These are phyloP conservation scores for Nysson spinosus DNA, from an alignment of 2,888 invertebrate species.

Conservation along the genomic window DNA sequence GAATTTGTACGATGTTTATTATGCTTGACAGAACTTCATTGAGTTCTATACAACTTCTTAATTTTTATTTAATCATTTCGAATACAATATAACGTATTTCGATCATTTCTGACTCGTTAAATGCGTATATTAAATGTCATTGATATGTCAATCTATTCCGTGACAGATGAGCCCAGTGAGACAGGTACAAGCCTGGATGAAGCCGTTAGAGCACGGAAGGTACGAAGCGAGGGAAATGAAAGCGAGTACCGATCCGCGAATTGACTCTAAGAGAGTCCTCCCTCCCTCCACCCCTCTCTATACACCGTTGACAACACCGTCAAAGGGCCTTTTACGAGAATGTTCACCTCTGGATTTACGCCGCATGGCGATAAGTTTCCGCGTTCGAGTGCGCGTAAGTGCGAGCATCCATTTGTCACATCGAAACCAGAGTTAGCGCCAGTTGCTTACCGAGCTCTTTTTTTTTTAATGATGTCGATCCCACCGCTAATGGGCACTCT, in stretches of 20 bases:
- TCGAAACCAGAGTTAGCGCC: conserved; percentile 17
- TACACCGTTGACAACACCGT: conserved; percentile 30
- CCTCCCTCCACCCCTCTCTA: too few relatives aligned
- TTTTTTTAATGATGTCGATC: conserved; percentile 38
- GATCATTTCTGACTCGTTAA: too few relatives aligned
- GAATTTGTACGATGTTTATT: too few relatives aligned
- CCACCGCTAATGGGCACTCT: conserved; percentile 41
- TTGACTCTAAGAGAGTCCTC: conserved; percentile 46
- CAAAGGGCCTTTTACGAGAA: conserved; percentile 52
- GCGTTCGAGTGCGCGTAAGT: conserved; percentile 15
- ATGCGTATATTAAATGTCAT: too few relatives aligned
- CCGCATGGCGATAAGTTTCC: conserved; percentile 37
- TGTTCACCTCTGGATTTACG: conserved; percentile 50
- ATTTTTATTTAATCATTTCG: too few relatives aligned
- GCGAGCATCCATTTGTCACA: conserved; percentile 43
- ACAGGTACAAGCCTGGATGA: conserved; percentile 29
- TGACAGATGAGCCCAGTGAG: background rate
- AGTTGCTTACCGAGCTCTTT: background rate
- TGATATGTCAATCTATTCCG: background rate
- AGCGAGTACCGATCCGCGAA: conserved; percentile 54
- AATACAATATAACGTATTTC: too few relatives aligned
- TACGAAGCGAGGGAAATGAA: conserved; percentile 44
- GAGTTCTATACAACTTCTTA: too few relatives aligned
- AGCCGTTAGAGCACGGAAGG: conserved; percentile 26
- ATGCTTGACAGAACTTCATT: too few relatives aligned